phyloP scores from a whole-genome alignment of 2,113 vertebrate genomes.

The Bufo bufo region DNA sequence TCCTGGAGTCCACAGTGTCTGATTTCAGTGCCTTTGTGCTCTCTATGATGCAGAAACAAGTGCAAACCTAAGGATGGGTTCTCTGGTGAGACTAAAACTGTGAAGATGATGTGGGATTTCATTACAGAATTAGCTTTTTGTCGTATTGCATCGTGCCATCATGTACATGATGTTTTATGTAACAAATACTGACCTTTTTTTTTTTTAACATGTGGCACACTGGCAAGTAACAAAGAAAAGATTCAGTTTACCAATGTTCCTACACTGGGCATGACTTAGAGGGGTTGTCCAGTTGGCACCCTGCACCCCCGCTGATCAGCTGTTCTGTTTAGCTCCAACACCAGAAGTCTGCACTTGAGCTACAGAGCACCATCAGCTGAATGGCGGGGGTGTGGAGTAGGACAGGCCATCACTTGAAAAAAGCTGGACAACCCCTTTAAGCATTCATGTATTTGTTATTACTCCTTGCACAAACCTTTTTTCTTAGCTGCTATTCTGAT shows the following conservation, averaged over 20 bases:
- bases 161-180: not conserved
- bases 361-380: too few species aligned
- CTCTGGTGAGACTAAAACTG: not conserved
- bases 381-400: too few species aligned
- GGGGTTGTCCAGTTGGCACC: too few species aligned
- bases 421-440: too few species aligned
- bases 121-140: not conserved
- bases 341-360: too few species aligned
- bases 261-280: not conserved
- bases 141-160: not conserved
- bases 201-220: not conserved
- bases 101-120: not conserved
- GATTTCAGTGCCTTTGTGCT: constrained; percentile 27
- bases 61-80: not conserved
- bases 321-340: too few species aligned
- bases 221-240: not conserved
- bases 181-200: not conserved
- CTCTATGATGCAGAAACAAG: not conserved
- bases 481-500: too few species aligned
- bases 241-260: not conserved
- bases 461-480: too few species aligned
- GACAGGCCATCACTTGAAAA: too few species aligned
- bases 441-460: too few species aligned
- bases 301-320: too few species aligned
- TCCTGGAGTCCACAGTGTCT: not conserved